Base-by-base conservation (phyloP, 1,140 invertebrate genomes). In the Halotydeus destructor region DNA sequence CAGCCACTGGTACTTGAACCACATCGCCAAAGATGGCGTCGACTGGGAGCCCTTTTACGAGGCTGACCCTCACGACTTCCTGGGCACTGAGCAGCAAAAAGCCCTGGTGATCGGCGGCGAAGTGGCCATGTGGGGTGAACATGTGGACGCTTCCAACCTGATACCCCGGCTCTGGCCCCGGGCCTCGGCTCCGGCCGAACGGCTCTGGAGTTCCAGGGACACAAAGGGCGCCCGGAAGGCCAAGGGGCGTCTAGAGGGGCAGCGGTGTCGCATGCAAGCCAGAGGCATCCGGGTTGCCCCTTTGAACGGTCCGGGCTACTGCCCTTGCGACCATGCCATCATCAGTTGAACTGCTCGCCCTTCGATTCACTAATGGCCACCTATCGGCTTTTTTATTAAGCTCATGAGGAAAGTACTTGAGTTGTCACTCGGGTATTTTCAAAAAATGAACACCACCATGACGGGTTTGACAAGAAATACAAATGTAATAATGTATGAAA, bases 221-320 rank as follows among this genome's bases (percentile, higher is more conserved):
- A 12, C 14, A 5, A 24, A 16, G 9, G 26, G 30, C 14, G 16
- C 26, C 21, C 25, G 30, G 30, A 5, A 16, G 11, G 41, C 40
- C 3, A 4, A 16, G 18, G 25, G 22, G 19, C 27, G 45, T n/a
- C 27, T 46, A n/a, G 30, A 35, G 12, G 12, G 23, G 12, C 19
- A 39, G 23, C 11, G 37, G 24, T 45, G 44, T 16, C 24, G 30
- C 25, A 47, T 49, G 30, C 19, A 36, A 16, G 21, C 18, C 24
- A 14, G 43, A 28, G 52, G 74, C 11, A 67, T 78, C 22, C 63
- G 64, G 5, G 75, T 77, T 0, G 69, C 79, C 54, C 78, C 80
- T 1, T 66, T 72, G 0, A 60, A 56, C 54, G 60, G 60, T 25
- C 54, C 61, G 18, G 54, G 57, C 14, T 63, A 45, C 36, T 63